A percentile compares a stretch with the other conserved stretches of the same genome.
phyloP scores from a whole-genome alignment of 2,888 invertebrate genomes.

The Dasypogon diadema region DNA sequence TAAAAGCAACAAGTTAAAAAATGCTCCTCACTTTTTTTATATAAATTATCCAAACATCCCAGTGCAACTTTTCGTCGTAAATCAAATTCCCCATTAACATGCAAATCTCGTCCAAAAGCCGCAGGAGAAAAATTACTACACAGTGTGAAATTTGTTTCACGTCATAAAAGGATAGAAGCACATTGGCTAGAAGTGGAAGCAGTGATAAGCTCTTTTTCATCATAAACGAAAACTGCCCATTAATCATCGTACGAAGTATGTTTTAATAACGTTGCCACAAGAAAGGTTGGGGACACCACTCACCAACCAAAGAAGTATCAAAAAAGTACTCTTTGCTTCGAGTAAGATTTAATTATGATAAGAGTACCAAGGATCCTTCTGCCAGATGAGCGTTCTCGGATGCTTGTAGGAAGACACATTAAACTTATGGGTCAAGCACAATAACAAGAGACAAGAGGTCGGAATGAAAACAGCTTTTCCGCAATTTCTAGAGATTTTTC shows the following conservation, averaged over 20 bases:
- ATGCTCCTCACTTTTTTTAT: not conserved
- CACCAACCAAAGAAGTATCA: constrained; percentile 35
- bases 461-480: constrained; percentile 7
- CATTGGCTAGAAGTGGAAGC: constrained; percentile 38
- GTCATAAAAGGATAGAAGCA: constrained; percentile 39
- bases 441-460: constrained; percentile 24
- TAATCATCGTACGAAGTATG: constrained; percentile 54
- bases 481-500: constrained; percentile 25
- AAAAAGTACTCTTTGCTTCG: constrained; percentile 50
- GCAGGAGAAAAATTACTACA: constrained; percentile 47
- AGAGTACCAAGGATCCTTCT: constrained; percentile 41
- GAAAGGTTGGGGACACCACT: constrained; percentile 36
- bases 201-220: constrained; percentile 44
- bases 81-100: constrained; percentile 50
- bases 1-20: constrained; percentile 36
- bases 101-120: constrained; percentile 42
- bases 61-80: constrained; percentile 26
- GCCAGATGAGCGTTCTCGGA: constrained; percentile 15
- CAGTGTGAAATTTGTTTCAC: constrained; percentile 47
- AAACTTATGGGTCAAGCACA: constrained; percentile 40
- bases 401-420: constrained; percentile 19
- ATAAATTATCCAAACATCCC: constrained; percentile 30
- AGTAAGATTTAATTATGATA: constrained; percentile 55
- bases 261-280: constrained; percentile 53
- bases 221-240: constrained; percentile 50